A percentile compares a stretch with the other conserved stretches of the same genome.
Evolutionary conservation across 2,113 vertebrate genomes (phyloP).

Genomic region (Poecilia latipinna): DNA sequence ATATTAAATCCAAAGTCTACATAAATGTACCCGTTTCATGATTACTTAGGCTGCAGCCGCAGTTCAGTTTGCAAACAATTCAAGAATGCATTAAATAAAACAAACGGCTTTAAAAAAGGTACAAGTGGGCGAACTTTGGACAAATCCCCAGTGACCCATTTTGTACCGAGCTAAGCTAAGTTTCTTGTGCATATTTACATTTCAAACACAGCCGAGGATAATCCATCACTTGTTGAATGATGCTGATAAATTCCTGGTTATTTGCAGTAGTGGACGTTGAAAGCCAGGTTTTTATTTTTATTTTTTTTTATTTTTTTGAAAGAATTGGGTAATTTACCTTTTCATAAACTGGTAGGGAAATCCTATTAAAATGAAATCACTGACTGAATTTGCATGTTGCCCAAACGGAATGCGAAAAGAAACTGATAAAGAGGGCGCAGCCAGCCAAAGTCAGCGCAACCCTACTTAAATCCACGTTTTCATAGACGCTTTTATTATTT

Average conservation of each 20-base stretch:
- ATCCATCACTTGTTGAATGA: neutral
- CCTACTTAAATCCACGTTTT: conserved; percentile 22
- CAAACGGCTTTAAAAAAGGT: neutral
- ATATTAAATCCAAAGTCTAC: neutral
- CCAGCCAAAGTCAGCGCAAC: conserved; percentile 14
- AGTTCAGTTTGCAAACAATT: too few species aligned
- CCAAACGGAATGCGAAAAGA: too few species aligned
- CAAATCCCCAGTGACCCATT: too few species aligned
- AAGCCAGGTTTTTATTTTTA: neutral
- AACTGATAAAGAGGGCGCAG: too few species aligned
- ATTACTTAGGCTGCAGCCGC: neutral
- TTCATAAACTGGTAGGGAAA: too few species aligned
- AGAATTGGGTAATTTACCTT: too few species aligned
- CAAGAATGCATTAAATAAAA: neutral
- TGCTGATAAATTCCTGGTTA: neutral
- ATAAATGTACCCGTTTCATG: neutral
- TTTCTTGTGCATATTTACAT: neutral
- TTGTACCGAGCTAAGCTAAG: too few species aligned
- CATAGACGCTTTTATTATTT: conserved; percentile 34
- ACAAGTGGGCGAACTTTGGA: too few species aligned
- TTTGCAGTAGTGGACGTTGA: neutral
- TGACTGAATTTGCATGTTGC: neutral
- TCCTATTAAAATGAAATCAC: too few species aligned
- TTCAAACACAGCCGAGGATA: neutral
- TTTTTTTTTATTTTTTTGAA: too few species aligned